A percentile compares a stretch with the other conserved stretches of the same genome.
phyloP scores from a whole-genome alignment of 2,888 invertebrate genomes.

The Metalampra italica region DNA sequence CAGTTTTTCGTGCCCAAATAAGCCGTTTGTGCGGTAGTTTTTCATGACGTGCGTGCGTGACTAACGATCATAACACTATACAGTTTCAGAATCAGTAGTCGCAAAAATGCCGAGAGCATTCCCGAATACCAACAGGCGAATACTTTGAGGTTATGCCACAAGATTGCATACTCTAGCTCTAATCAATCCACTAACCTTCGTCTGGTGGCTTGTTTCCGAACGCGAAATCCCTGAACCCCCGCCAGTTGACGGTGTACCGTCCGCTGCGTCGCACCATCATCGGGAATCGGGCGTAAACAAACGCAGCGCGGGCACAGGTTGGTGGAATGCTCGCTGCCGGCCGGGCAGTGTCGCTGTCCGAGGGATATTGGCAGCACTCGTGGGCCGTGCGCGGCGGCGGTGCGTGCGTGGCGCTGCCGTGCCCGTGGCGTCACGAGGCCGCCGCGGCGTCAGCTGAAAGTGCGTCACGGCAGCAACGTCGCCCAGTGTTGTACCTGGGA shows the following conservation, averaged over 20 bases:
- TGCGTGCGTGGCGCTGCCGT: conserved; percentile 50
- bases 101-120: conserved; percentile 1
- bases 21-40: not conserved
- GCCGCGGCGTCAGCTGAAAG: too few species aligned
- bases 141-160: conserved; percentile 50
- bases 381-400: conserved; percentile 40
- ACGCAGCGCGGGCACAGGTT: conserved; percentile 24
- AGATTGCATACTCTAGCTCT: too few species aligned
- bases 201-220: conserved; percentile 70
- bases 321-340: conserved; percentile 33
- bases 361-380: conserved; percentile 29
- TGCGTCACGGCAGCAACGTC: too few species aligned
- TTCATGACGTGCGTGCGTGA: not conserved
- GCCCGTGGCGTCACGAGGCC: too few species aligned
- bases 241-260: conserved; percentile 74
- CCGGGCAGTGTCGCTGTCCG: conserved; percentile 33
- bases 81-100: not conserved
- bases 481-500: too few species aligned
- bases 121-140: not conserved
- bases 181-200: conserved; percentile 57
- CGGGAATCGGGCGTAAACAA: conserved; percentile 27
- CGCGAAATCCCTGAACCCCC: conserved; percentile 69
- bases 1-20: too few species aligned
- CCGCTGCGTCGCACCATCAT: conserved; percentile 76
- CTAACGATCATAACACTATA: not conserved